A percentile compares a stretch with the other conserved stretches of the same genome.
These are phyloP conservation scores for Episyrphus balteatus DNA, from an alignment of 1,140 invertebrate species.

Conservation along the genomic window DNA sequence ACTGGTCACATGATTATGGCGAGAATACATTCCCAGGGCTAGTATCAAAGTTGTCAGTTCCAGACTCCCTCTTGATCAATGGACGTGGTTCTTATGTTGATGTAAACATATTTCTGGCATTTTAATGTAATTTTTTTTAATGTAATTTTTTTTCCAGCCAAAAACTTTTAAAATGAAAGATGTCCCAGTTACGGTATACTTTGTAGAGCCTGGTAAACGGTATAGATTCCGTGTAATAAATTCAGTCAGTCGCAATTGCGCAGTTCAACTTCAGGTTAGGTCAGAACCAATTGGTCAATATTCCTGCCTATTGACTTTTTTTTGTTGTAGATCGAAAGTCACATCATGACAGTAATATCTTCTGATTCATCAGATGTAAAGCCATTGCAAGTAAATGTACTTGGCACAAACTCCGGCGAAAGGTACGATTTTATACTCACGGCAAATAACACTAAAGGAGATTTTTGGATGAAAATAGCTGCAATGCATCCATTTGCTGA, in stretches of 20 bases:
- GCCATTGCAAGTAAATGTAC: slow-evolving; percentile 21
- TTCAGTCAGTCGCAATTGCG: slow-evolving; percentile 42
- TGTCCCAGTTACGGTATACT: slow-evolving; percentile 4
- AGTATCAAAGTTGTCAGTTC: slow-evolving; percentile 35
- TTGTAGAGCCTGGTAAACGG: slow-evolving; percentile 32
- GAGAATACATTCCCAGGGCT: slow-evolving; percentile 6
- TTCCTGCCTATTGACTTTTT: neutral
- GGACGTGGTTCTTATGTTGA: slow-evolving; percentile 38
- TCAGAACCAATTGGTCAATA: too few relatives aligned
- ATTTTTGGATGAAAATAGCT: slow-evolving; percentile 46
- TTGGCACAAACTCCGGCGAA: slow-evolving; percentile 43
- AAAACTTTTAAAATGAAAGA: slow-evolving; percentile 1
- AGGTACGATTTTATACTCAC: slow-evolving; percentile 48
- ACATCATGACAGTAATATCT: slow-evolving; percentile 41
- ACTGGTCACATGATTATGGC: slow-evolving; percentile 33
- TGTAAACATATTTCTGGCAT: slow-evolving; percentile 11
- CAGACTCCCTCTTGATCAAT: slow-evolving; percentile 40
- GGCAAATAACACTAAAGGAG: slow-evolving; percentile 39
- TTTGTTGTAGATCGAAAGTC: slow-evolving; percentile 37
- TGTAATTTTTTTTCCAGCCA: too few relatives aligned
- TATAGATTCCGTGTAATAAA: slow-evolving; percentile 48
- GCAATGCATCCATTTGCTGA: slow-evolving; percentile 38
- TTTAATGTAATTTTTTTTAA: slow-evolving; percentile 18
- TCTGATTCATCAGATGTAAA: slow-evolving; percentile 42
- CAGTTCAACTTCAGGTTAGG: slow-evolving; percentile 36